Base-by-base conservation (phyloP, 2,797 vertebrate species). In the Clarias platycephalus region DNA sequence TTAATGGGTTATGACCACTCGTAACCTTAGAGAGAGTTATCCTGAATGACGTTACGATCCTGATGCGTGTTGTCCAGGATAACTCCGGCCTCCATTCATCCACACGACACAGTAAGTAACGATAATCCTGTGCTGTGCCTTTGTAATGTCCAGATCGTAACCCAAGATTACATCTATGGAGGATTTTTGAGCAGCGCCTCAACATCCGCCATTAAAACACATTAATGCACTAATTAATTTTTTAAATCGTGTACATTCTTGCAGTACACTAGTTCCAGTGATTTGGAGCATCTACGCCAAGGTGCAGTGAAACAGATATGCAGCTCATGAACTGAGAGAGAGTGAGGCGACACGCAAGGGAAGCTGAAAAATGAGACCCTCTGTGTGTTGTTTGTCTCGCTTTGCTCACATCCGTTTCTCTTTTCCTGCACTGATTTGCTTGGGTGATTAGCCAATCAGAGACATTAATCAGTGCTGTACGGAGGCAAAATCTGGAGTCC, bases 401-500 rank as follows among this genome's bases (percentile, higher is more conserved):
- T 49, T 64, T 64, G 37, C 34, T 80, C n/a, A 12, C 77, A 66
- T 80, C n/a, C 40, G 18, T 80, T 64, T 80, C 24, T 64, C n/a
- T 64, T 49, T 64, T 66, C 58, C 77, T 79, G 77, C 24, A 44
- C 8, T 64, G 58, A 9, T 60, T 60, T 77, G 31, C 74, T 76
- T 75, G 28, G 18, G 28, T 37, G 28, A 34, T 58, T 58, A 58
- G 26, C 28, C 74, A 28, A 34, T 60, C 5, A 44, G 34, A 79
- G 76, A 44, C 58, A 63, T 44, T 63, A 44, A 44, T 44, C 24
- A 44, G 76, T 40, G 76, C 34, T n/a, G 31, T 16, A 16, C 34
- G 62, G 13, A 40, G 34, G 34, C 76, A 63, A 28, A 53, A 44
- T 40, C 13, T 79, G 34, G 34, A 18, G 58, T 10, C 58, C 24